Percentiles rank a stretch among this genome's conserved stretches.
These are phyloP conservation scores for Xylota segnis DNA, from an alignment of 2,888 invertebrate genomes.

Conservation along the genomic window DNA sequence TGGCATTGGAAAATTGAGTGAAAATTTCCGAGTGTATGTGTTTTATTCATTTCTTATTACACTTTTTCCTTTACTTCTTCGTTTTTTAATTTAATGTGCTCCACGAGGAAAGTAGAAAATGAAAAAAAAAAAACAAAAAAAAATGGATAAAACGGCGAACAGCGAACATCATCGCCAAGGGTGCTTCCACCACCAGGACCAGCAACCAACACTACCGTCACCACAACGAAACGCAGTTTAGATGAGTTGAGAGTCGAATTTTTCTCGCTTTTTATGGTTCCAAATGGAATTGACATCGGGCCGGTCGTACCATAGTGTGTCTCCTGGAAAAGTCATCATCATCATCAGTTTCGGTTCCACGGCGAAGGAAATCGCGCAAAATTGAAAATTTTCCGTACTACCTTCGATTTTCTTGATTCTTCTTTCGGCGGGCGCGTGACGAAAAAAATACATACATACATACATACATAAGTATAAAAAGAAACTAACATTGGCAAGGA, in stretches of 20 bases:
- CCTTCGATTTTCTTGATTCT: constrained; percentile 4
- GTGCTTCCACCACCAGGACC: constrained; percentile 14
- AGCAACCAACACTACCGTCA: too few species aligned
- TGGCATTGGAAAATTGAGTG: constrained; percentile 51
- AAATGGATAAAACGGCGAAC: too few species aligned
- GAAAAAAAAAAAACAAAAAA: constrained; percentile 2
- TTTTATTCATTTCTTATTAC: constrained; percentile 65
- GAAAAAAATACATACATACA: not conserved
- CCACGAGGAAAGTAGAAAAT: constrained; percentile 17
- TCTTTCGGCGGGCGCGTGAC: not conserved
- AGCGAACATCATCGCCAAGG: constrained; percentile 47
- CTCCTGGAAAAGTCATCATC: constrained; percentile 49
- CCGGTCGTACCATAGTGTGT: not conserved
- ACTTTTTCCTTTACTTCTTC: not conserved
- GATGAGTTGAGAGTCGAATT: constrained; percentile 40
- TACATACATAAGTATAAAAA: too few species aligned
- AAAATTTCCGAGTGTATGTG: constrained; percentile 44
- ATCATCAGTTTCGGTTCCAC: constrained; percentile 49
- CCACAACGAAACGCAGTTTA: constrained; percentile 28
- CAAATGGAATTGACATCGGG: constrained; percentile 57
- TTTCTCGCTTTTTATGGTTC: constrained; percentile 41
- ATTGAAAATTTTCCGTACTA: constrained; percentile 54
- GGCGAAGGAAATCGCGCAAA: constrained; percentile 55
- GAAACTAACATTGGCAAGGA: constrained; percentile 6
- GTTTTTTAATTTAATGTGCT: constrained; percentile 47